Base-by-base conservation (phyloP, 2,888 invertebrate species). In the Lycia hirtaria region DNA sequence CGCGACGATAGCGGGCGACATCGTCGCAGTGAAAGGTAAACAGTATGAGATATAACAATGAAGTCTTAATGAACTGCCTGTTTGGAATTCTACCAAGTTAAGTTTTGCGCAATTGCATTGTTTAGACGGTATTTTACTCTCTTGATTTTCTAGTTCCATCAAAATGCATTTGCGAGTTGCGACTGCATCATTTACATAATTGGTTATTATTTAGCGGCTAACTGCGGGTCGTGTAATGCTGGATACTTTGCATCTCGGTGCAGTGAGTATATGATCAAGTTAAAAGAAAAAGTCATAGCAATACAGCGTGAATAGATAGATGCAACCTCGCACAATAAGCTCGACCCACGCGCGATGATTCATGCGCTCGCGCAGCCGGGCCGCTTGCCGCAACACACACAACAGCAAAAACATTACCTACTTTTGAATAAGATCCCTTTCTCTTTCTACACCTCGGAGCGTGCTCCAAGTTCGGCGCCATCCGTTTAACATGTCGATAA, bases 401-500 rank as follows among this genome's bases (percentile, higher is more conserved):
- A 67, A 62, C 85, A 80, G 89, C 89, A 91, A 91, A 91, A 92
- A 90, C 90, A 90, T 92, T 90, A 90, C 92, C 92, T 85, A 92
- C 91, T 91, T 92, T 90, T 91, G 85, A 87, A 89, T 90, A 89
- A 85, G 87, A 85, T 87, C 81, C 90, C 91, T 92, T 91, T 92
- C 92, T 92, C 90, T 91, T 91, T 91, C 91, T 89, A 89, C 86
- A 87, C 84, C 83, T 87, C 75, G 65, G 76, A 84, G 80, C 81
- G 79, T 80, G 79, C 69, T 78, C 74, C 73, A 72, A 74, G 81
- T 77, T 81, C 72, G 80, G 80, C 82, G 81, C 83, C 82, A 86
- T 80, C 83, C 72, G 78, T 77, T 80, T 55, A 61, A 48, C 51
- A 75, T 77, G 80, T 75, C 78, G 78, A 81, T 76, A 81, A 78